phyloP scores from a whole-genome alignment of 1,140 invertebrate genomes.

The Lasioglossum albipes region DNA sequence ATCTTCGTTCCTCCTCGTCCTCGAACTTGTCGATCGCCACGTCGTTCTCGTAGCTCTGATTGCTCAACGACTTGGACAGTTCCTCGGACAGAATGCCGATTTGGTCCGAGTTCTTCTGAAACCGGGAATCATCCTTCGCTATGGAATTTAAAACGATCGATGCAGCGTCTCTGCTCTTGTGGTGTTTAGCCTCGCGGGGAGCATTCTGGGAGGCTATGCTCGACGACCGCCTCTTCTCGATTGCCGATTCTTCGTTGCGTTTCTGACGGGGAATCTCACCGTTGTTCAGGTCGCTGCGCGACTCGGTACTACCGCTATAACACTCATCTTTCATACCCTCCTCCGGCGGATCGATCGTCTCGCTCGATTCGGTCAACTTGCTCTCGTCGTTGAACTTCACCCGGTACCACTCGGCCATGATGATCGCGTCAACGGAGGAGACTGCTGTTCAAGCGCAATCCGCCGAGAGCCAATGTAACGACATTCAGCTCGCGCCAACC shows the following conservation, averaged over 20 bases:
- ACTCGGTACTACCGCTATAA: background rate
- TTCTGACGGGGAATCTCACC: background rate
- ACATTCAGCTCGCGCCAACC: background rate
- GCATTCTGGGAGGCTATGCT: background rate
- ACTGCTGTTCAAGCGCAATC: background rate
- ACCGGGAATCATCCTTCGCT: background rate
- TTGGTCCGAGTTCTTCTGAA: constrained; percentile 2
- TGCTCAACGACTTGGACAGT: background rate
- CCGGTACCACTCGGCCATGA: constrained; percentile 72
- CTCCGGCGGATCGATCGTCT: constrained; percentile 1
- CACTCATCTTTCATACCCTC: background rate
- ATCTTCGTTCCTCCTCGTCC: constrained; percentile 31
- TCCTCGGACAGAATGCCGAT: constrained; percentile 14
- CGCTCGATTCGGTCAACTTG: constrained; percentile 42
- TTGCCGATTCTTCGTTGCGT: background rate
- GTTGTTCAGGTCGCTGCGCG: background rate
- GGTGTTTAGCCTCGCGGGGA: background rate
- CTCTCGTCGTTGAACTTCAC: constrained; percentile 68
- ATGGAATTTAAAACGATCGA: background rate
- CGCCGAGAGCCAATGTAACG: background rate
- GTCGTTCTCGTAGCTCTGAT: constrained; percentile 30
- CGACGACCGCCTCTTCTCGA: background rate
- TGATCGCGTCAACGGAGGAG: constrained; percentile 4
- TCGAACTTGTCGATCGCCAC: constrained; percentile 5
- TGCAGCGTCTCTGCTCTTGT: background rate